Percentiles rank a stretch among this genome's conserved stretches.
Evolutionary conservation across 1,140 invertebrate species (phyloP).

Genomic region (Eumeta japonica): DNA sequence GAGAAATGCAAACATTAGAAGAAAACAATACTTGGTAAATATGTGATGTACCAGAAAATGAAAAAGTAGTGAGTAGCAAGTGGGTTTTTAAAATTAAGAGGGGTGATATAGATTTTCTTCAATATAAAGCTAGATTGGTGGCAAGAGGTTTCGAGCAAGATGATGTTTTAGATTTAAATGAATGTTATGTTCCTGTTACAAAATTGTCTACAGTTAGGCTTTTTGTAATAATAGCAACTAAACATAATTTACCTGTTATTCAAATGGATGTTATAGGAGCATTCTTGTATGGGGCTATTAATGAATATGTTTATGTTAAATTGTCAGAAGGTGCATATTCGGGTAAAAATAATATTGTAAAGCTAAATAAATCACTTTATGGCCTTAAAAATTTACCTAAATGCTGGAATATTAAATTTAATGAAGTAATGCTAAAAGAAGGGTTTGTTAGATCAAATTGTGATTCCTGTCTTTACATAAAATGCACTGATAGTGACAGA

Average conservation of each 20-base stretch:
- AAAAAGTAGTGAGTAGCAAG: too few species aligned
- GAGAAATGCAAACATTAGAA: background rate
- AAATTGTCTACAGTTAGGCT: conserved; percentile 9
- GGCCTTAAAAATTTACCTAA: conserved; percentile 3
- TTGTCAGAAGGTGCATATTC: conserved; percentile 17
- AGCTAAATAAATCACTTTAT: conserved; percentile 5
- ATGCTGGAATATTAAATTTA: conserved; percentile 17
- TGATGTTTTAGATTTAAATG: conserved; percentile 2
- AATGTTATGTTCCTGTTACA: conserved; percentile 11
- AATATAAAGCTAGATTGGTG: conserved; percentile 9
- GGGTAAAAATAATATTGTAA: conserved; percentile 11
- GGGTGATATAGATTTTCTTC: too few species aligned
- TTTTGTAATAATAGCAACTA: conserved; percentile 6
- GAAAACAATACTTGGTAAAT: too few species aligned
- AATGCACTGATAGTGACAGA: conserved; percentile 1
- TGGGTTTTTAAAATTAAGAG: too few species aligned
- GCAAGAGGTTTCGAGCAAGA: conserved; percentile 5
- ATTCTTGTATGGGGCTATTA: conserved; percentile 32
- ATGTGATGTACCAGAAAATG: too few species aligned
- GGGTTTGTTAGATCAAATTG: conserved; percentile 11
- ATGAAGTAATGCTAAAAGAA: conserved; percentile 14
- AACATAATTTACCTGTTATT: conserved; percentile 11
- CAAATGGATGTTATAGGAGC: conserved; percentile 43
- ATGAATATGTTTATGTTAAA: conserved; percentile 31
- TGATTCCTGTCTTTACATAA: conserved; percentile 25